These are phyloP conservation scores for Drosophila villosipedis DNA, from an alignment of 2,888 invertebrate species.

Conservation along the genomic window DNA sequence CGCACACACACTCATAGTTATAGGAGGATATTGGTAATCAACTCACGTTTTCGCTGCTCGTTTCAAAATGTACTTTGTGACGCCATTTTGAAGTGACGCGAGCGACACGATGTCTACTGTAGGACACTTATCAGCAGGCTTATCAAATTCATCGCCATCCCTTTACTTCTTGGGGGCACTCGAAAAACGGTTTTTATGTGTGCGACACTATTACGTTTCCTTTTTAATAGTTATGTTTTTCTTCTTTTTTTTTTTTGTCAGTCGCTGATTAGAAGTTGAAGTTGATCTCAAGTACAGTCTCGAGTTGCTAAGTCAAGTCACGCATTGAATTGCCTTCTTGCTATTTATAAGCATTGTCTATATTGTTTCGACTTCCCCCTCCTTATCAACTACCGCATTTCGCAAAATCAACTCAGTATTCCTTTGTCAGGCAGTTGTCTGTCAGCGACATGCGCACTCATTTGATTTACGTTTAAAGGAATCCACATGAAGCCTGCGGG, in stretches of 20 bases:
- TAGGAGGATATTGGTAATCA: slow-evolving; percentile 72
- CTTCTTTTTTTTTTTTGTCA: slow-evolving; percentile 52
- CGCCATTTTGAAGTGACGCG: slow-evolving; percentile 75
- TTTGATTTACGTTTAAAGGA: slow-evolving; percentile 72
- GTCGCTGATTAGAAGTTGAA: slow-evolving; percentile 77
- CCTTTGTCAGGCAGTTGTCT: slow-evolving; percentile 47
- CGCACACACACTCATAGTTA: slow-evolving; percentile 23
- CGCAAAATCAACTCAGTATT: slow-evolving; percentile 22
- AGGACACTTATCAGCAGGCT: slow-evolving; percentile 66
- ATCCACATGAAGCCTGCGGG: slow-evolving; percentile 42
- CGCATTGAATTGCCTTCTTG: slow-evolving; percentile 71
- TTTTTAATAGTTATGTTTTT: slow-evolving; percentile 60
- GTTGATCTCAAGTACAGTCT: slow-evolving; percentile 67
- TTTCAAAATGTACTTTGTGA: slow-evolving; percentile 80
- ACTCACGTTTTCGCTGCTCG: slow-evolving; percentile 81
- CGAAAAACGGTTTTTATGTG: slow-evolving; percentile 48
- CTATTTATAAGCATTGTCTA: slow-evolving; percentile 67
- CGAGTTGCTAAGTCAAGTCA: slow-evolving; percentile 72
- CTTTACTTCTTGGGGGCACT: slow-evolving; percentile 37
- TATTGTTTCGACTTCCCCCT: slow-evolving; percentile 20
- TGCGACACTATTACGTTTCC: slow-evolving; percentile 70
- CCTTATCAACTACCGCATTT: background rate
- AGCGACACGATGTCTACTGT: slow-evolving; percentile 40
- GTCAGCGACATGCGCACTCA: slow-evolving; percentile 66
- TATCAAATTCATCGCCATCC: slow-evolving; percentile 75